Evolutionary conservation across 1,140 invertebrate species (phyloP), one percentile per base, ranked within the genome.

Genomic region (Caenorhabditis remanei): DNA sequence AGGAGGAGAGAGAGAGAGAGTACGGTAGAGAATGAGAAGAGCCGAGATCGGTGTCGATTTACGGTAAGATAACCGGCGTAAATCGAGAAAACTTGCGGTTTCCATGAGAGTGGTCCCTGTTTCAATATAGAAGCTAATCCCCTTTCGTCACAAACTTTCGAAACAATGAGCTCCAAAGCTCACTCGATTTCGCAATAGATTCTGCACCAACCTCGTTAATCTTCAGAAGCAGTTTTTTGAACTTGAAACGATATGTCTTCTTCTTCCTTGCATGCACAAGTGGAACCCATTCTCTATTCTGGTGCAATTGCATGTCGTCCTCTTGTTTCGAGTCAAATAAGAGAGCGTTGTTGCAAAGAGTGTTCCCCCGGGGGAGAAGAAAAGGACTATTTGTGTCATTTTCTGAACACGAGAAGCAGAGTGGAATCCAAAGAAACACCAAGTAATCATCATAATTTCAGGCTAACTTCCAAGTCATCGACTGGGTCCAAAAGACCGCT

Each of bases 401-500:
- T 9, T 53, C 16, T 16, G 50, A 53, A 32, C 32, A 32, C 32
- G 32, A 32, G 32, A 32, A 32, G 32, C 32, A 32, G 32, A 32
- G 2, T 32, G 2, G 2, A 32, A 32, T 32, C 32, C 32, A 58
- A 58, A 58, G 2, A 11, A 63, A 40, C 21, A 32, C 19, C 13
- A 32, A 43, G 8, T 19, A 41, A 5, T 9, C 11, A 58, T 13
- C 41, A 21, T 3, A 13, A 14, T 58, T 88, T 56, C 58, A 88
- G 87, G 87, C 89, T 24, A 90, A 90, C 88, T 85, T 89, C 88
- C 50, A 85, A 24, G 84, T 91, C 9, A 85, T 91, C 41, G 61
- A 89, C 43, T 91, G 90, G 90, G 61, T 87, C 43, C 86, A 89
- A 63, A 88, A 90, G 58, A 19, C 65, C 14, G 89, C 89, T 56